Base-by-base conservation (phyloP, 1,140 invertebrate genomes). In the Venustaconcha ellipsiformis region DNA sequence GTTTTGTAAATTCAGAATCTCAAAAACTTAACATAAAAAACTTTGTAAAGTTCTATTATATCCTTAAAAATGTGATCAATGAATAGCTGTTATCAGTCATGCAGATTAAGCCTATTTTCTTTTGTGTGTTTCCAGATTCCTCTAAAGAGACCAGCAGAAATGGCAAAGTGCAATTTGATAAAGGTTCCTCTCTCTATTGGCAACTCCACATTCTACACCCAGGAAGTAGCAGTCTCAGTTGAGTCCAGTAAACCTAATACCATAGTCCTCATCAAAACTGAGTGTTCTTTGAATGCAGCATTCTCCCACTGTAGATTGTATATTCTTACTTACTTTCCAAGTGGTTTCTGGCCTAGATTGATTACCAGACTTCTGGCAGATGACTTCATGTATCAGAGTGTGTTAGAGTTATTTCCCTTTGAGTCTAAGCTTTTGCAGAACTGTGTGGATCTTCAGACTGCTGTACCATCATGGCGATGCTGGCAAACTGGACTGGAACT, bases 291-390 rank as follows among this genome's bases (percentile, higher is more conserved):
- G n/a, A 85, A 87, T 74, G 82, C 86, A 18, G 82, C 82, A 14
- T 85, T 87, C 63, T 87, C 88, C 6, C 78, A 89, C 68, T 83
- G 88, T 57, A 83, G 91, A 23, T 83, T 92, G 3, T 92, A 91
- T 79, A 81, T 90, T 11, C 95, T 99, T 93, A 97, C 97, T 0
- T 99, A 99, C 89, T 96, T 99, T 87, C 98, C 98, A 0, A 96
- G 95, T 80, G 98, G 98, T 0, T 99, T 99, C 90, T 99, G 98
- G 98, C 96, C 97, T 0, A 91, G 98, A 14, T 92, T 99, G 5
- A 96, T 98, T 17, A 97, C 97, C 0, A 91, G 97, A 26, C 94
- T 99, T 67, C 89, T 99, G 37, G 96, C 96, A 0, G 97, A 99
- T 88, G 94, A 73, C 17, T 72, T 80, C 13, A 63, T 88, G 15